Base-by-base conservation (phyloP, 2,113 vertebrate genomes). In the Dicentrarchus labrax region DNA sequence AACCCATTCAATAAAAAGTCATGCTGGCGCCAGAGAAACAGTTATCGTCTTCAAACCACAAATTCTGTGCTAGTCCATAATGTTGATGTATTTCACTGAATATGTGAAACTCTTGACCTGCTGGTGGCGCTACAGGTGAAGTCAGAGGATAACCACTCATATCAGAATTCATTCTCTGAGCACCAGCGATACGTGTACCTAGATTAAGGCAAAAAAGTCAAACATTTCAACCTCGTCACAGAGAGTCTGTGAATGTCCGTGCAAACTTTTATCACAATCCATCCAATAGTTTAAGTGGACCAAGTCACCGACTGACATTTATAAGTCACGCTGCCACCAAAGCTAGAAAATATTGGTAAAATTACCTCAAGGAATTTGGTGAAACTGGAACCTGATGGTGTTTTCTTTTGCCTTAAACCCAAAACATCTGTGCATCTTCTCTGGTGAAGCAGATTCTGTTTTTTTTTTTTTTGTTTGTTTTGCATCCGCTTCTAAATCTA, bases 401-500 rank as follows among this genome's bases (percentile, higher is more conserved):
- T 68, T 11, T 13, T 47, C 45, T 47, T 10, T 12, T 13, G 10
- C 45, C 45, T 47, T 47, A 15, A 47, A 47, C 45, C 11, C 9
- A 47, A 47, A 10, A 47, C 45, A 47, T 47, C 70, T 50, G 17
- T 80, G 11, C 30, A 70, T 57, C 30, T 19, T 16, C 4, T n/a
- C 38, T 59, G 47, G 24, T 41, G 6, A 67, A 72, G 39, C 62
- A 45, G n/a, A 76, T 88, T 57, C 57, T 48, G 57, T 72, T 4
- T 10, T 47, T 45, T 38, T 77, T 57, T 71, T 76, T 74, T 72
- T 78, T n/a, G n/a, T n/a, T n/a, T n/a, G n/a, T 72, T 50, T 72
- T 50, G 22, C 24, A 51, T 66, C 45, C 70, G n/a, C 0, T 8
- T 69, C 53, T 50, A 51, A 77, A 82, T 86, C 59, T 22, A 56